These are phyloP conservation scores for Chascanopsetta lugubris DNA, from an alignment of 2,113 vertebrate species.

Conservation along the genomic window DNA sequence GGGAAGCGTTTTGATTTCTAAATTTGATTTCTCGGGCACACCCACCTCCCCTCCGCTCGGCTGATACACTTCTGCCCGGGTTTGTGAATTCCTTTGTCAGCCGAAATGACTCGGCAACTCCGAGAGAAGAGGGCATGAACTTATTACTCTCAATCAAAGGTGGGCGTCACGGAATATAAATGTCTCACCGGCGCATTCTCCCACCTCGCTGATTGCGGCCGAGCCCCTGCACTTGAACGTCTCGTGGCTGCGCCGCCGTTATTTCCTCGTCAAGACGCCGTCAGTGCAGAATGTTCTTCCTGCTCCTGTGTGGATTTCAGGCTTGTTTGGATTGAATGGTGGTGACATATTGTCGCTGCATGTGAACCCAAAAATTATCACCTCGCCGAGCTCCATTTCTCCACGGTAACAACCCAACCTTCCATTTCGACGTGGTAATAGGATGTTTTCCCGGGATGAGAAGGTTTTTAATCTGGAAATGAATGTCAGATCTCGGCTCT, in stretches of 20 bases:
- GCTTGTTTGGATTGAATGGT: conserved; percentile 2
- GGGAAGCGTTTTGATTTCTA: conserved; percentile 28
- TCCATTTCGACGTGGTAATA: too few species aligned
- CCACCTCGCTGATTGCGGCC: conserved; percentile 23
- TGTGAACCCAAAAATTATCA: neutral
- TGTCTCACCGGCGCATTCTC: conserved; percentile 31
- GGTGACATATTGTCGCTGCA: neutral
- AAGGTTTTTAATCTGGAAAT: too few species aligned
- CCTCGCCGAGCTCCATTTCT: neutral
- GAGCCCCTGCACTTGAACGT: conserved; percentile 16
- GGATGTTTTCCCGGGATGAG: too few species aligned
- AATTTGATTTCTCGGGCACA: conserved; percentile 36
- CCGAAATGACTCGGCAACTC: conserved; percentile 36
- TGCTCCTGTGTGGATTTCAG: conserved; percentile 4
- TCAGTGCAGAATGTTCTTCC: conserved; percentile 5
- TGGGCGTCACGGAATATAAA: conserved; percentile 45
- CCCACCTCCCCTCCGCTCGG: conserved; percentile 24
- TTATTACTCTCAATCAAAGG: conserved; percentile 52
- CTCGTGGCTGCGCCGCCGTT: conserved; percentile 10
- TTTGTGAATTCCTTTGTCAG: conserved; percentile 48
- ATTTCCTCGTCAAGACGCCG: conserved; percentile 11
- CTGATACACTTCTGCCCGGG: conserved; percentile 27
- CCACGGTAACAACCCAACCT: too few species aligned
- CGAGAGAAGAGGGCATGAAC: conserved; percentile 40
- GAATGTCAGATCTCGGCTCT: too few species aligned